These are phyloP conservation scores for Acanthis flammea DNA, from an alignment of 2,797 vertebrate species.

Conservation along the genomic window DNA sequence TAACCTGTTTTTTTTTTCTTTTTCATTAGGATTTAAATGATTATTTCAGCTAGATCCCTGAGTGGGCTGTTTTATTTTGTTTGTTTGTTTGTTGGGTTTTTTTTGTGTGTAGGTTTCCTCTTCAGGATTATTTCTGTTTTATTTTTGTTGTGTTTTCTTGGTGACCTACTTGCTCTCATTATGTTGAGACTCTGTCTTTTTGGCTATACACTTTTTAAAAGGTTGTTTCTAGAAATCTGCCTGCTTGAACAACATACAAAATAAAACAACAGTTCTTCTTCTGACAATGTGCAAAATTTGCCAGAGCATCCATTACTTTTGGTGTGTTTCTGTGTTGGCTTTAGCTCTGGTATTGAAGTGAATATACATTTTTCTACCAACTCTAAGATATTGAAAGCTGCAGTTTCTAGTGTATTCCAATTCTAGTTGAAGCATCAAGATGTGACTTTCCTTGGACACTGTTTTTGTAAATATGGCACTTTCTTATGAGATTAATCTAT, in stretches of 20 bases:
- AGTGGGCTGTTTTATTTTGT: not conserved
- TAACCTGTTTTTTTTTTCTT: not conserved
- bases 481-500: not conserved
- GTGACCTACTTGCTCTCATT: not conserved
- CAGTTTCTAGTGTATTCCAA: not conserved
- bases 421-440: not conserved
- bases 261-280: not conserved
- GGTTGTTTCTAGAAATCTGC: not conserved
- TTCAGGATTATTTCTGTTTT: conserved; percentile 27
- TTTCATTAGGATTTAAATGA: not conserved
- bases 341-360: not conserved
- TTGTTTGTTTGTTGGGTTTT: not conserved
- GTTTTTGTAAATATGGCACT: not conserved
- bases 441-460: not conserved
- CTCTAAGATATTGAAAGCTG: not conserved
- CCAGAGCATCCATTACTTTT: not conserved
- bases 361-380: not conserved
- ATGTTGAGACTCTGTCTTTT: not conserved
- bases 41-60: not conserved
- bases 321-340: not conserved
- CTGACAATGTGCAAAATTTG: not conserved
- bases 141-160: not conserved
- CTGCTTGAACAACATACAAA: not conserved
- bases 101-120: not conserved
- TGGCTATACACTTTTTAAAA: not conserved